Evolutionary conservation across 2,888 invertebrate species (phyloP), one percentile per base, ranked within the genome.

Genomic region (Noctua comes): DNA sequence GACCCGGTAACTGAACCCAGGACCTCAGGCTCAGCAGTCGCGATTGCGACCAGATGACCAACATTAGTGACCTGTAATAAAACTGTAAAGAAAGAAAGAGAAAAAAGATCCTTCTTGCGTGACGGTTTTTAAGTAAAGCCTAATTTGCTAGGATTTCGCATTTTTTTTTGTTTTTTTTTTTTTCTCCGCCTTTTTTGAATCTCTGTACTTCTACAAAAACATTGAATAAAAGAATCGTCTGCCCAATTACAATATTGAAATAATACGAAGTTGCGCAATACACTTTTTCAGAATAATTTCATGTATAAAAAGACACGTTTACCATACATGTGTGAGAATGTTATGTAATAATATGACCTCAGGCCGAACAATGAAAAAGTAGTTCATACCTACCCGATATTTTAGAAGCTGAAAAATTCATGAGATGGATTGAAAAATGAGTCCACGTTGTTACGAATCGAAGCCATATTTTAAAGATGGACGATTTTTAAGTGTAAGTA

Each of bases 331-430:
- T 62, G 24, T 36, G 18, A 8, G 13, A 16, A 6, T 10, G 40
- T 85, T 85, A 77, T 80, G 75, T 74, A 83, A 83, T 11, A 36
- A 8, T 27, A 59, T 72, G 86, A 80, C 80, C 77, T 85, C 48
- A 80, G 21, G 27, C 6, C 5, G n/a, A 48, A 36, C 73, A 77
- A 73, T 75, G 74, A 70, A 71, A 82, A 76, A 82, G 8, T 79
- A 57, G 68, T 74, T 48, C 48, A 54, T 66, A 76, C 43, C 6
- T 27, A 31, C n/a, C n/a, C 11, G 24, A 64, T 83, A 71, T 71
- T 69, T 71, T 13, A 51, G 51, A 51, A 21, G 18, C 43, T 78
- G 69, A 70, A 84, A 75, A n/a, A 76, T 76, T 78, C 74, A 85
- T 80, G 69, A 79, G 73, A 11, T 46, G 7, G 31, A 40, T 74